Evolutionary conservation across 2,888 invertebrate species (phyloP), one percentile per base, ranked within the genome.

Genomic region (Melanargia galathea): DNA sequence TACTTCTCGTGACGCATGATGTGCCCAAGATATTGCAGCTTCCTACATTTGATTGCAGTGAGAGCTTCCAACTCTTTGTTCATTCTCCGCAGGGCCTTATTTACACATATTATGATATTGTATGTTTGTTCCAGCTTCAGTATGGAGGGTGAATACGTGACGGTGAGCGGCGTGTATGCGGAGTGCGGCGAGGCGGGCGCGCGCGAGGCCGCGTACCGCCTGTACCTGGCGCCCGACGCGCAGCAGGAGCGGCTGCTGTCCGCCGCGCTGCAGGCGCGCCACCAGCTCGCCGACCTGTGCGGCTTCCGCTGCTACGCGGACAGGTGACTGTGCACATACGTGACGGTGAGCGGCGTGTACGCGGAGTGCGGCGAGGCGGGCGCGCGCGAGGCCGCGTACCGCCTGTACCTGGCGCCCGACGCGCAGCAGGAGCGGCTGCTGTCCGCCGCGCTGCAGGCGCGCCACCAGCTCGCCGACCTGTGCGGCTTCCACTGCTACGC

Each of bases 401-500:
- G 95, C 67, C 92, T 97, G 64, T 99, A 95, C 87, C 90, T 98
- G 18, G 93, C 95, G 73, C 97, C 97, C 0, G 95, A 97, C 76
- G 71, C 81, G 0, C 88, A 92, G 1, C 98, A 98, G 84, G 96
- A 97, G 77, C 82, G 92, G 46, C 83, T 97, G 26, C 91, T 99
- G 0, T 86, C 92, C 24, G 92, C 95, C 76, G 87, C 99, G 51
- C 87, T 99, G 10, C 86, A 92, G 18, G 94, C 95, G 0, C 90
- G 99, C 16, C 93, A 96, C 75, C 92, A 95, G 64, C 92, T 99
- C 75, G 99, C 99, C 0, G 87, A 93, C 60, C 92, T 96, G 11
- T 99, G 98, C 79, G 99, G 97, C 2, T 99, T 98, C 86, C 87
- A 93, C 18, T 95, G 97, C 0, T 99, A 96, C 75, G 96, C 97